These are phyloP conservation scores for Agriopis marginaria DNA, from an alignment of 2,888 invertebrate species.

Conservation along the genomic window DNA sequence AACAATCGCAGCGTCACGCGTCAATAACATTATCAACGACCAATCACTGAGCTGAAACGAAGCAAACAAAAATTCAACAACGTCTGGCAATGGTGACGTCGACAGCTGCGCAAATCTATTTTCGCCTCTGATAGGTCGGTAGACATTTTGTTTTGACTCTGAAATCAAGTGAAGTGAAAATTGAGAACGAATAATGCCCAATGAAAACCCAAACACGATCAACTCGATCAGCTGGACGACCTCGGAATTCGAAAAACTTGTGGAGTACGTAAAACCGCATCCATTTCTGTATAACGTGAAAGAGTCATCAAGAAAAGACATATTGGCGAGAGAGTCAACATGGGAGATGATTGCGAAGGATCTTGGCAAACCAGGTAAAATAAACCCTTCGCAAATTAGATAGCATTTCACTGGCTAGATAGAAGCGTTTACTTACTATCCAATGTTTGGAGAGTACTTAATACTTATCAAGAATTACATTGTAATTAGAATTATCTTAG, in stretches of 20 bases:
- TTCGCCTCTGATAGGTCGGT: constrained; percentile 76
- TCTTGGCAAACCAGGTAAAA: constrained; percentile 73
- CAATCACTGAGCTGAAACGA: constrained; percentile 59
- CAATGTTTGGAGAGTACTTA: no score
- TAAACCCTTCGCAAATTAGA: neutral
- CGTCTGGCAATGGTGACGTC: constrained; percentile 67
- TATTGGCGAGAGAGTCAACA: constrained; percentile 73
- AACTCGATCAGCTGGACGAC: constrained; percentile 76
- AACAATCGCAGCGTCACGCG: constrained; percentile 8
- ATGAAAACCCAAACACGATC: constrained; percentile 64
- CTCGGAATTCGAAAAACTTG: constrained; percentile 75
- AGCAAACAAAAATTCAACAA: constrained; percentile 52
- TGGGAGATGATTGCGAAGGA: constrained; percentile 78
- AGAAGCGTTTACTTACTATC: no score
- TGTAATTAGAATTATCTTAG: neutral
- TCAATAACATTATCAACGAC: constrained; percentile 41
- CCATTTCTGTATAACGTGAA: constrained; percentile 70
- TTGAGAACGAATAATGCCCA: constrained; percentile 68
- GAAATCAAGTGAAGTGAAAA: constrained; percentile 48
- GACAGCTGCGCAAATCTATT: constrained; percentile 78
- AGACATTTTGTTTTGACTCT: constrained; percentile 78
- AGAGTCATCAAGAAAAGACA: constrained; percentile 77
- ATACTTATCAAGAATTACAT: no score
- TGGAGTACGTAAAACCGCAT: constrained; percentile 76
- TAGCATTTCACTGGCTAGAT: neutral